Evolutionary conservation across 2,888 invertebrate genomes (phyloP).

Genomic region (Aromia moschata): DNA sequence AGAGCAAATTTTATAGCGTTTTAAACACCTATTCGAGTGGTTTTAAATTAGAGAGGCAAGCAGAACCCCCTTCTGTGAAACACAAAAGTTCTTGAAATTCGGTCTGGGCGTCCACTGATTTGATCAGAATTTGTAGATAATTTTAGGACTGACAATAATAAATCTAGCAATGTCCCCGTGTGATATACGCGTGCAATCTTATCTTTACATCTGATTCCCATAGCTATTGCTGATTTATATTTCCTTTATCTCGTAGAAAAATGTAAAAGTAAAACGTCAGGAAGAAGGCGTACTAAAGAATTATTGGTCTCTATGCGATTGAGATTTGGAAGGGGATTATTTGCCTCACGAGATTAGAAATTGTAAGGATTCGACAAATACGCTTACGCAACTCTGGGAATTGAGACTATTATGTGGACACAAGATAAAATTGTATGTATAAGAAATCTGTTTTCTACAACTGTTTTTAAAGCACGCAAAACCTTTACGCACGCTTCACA

Average conservation of each 20-base stretch:
- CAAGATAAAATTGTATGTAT: too few species aligned
- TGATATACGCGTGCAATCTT: constrained; percentile 47
- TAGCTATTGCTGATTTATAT: constrained; percentile 51
- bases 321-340: constrained; percentile 40
- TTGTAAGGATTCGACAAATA: constrained; percentile 51
- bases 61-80: constrained; percentile 39
- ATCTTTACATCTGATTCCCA: constrained; percentile 51
- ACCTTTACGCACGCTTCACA: too few species aligned
- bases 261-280: constrained; percentile 46
- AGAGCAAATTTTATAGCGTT: constrained; percentile 34
- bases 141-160: constrained; percentile 45
- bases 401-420: constrained; percentile 28
- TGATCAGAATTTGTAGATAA: constrained; percentile 34
- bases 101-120: constrained; percentile 36
- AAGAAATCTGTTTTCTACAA: too few species aligned
- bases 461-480: too few species aligned
- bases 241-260: constrained; percentile 46
- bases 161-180: constrained; percentile 41
- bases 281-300: constrained; percentile 37
- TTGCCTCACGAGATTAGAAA: constrained; percentile 47
- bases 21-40: constrained; percentile 30
- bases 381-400: constrained; percentile 47
- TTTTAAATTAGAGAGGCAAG: constrained; percentile 32
- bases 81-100: constrained; percentile 36
- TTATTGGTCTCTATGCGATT: constrained; percentile 38